A percentile compares a stretch with the other conserved stretches of the same genome.
Evolutionary conservation across 2,113 vertebrate genomes (phyloP).

Genomic region (Phoenicopterus ruber): DNA sequence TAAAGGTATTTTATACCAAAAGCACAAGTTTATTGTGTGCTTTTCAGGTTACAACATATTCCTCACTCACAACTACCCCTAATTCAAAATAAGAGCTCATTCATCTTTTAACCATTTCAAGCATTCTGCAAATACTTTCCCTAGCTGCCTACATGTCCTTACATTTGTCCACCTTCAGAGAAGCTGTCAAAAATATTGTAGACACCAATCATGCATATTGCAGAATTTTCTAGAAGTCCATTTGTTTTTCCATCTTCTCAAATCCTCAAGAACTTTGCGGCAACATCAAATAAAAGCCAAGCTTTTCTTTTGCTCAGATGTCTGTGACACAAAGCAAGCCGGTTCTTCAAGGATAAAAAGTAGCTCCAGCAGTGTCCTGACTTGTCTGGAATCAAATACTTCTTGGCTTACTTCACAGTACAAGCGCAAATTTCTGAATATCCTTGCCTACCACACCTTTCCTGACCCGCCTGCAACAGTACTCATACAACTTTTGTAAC

Average conservation of each 20-base stretch:
- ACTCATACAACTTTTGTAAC: neutral
- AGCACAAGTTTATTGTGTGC: neutral
- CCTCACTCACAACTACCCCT: neutral
- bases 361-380: neutral
- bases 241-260: neutral
- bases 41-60: neutral
- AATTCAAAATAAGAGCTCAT: neutral
- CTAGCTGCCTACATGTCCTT: neutral
- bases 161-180: neutral
- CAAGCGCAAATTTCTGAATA: neutral
- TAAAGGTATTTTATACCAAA: neutral
- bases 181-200: neutral
- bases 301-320: neutral
- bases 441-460: neutral
- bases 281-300: neutral
- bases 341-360: neutral
- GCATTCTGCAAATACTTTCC: neutral
- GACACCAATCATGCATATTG: neutral
- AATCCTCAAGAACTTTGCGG: neutral
- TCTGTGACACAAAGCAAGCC: neutral
- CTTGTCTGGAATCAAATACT: neutral
- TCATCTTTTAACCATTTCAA: neutral
- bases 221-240: neutral
- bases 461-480: neutral
- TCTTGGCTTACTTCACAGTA: neutral